Conservation (phyloP, 1,140 invertebrate genomes). For the Vanessa atalanta region DNA sequence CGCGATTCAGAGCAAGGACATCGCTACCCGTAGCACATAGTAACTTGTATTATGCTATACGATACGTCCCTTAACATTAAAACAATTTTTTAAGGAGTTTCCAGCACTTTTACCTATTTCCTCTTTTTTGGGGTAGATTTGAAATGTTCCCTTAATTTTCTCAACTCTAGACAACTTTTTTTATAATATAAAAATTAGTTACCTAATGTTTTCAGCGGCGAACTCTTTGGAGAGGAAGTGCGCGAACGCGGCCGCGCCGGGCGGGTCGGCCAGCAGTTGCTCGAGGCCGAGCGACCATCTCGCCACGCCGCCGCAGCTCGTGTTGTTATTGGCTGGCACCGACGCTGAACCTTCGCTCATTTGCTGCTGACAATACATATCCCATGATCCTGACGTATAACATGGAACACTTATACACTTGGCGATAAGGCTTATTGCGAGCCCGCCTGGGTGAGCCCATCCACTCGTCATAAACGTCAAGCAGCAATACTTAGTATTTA, state of each 20-base stretch:
- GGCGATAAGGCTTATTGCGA: too few relatives aligned
- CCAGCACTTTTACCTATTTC: too few relatives aligned
- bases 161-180: neutral
- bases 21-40: too few relatives aligned
- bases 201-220: slow-evolving; percentile 95
- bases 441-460: too few relatives aligned
- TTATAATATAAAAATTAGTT: neutral
- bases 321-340: slow-evolving; percentile 41
- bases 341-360: slow-evolving; percentile 67
- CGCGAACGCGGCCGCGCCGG: slow-evolving; percentile 93
- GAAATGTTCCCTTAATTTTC: too few relatives aligned
- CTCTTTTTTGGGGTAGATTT: too few relatives aligned
- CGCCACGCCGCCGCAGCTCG: slow-evolving; percentile 79
- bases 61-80: too few relatives aligned
- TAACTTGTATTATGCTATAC: too few relatives aligned
- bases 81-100: too few relatives aligned
- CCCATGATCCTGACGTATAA: neutral
- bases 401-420: neutral
- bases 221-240: slow-evolving; percentile 98
- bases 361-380: slow-evolving; percentile 53
- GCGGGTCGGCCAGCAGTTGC: slow-evolving; percentile 92
- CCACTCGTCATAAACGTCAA: too few relatives aligned
- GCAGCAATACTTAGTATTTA: too few relatives aligned
- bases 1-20: too few relatives aligned
- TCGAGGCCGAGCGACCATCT: slow-evolving; percentile 94